phyloP scores from a whole-genome alignment of 2,113 vertebrate genomes.

The Brachyhypopomus gauderio region DNA sequence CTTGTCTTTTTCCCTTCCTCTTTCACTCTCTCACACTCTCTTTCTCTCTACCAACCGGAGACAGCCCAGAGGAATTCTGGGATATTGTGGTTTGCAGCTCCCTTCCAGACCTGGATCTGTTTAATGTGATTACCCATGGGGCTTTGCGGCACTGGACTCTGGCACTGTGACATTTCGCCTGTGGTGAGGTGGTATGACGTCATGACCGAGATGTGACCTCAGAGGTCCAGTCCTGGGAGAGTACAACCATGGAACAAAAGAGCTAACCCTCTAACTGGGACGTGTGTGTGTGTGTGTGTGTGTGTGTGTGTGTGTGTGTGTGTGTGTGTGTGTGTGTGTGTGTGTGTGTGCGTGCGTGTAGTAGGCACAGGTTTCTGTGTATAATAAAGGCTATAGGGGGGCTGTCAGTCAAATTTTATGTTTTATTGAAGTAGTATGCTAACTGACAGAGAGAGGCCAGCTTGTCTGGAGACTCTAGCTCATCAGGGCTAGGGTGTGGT shows the following conservation, averaged over 20 bases:
- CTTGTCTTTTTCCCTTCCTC: not conserved
- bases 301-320: conserved; percentile 20
- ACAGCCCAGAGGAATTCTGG: not conserved
- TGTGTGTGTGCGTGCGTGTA: conserved; percentile 19
- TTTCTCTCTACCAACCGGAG: no score
- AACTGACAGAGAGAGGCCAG: no score
- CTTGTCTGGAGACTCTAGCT: no score
- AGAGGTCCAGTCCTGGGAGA: conserved; percentile 5
- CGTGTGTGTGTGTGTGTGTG: conserved; percentile 19
- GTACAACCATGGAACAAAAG: not conserved
- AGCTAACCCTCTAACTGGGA: not conserved
- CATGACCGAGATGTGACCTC: conserved; percentile 24
- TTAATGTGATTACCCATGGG: conserved; percentile 45
- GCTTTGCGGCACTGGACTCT: not conserved
- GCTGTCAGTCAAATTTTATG: no score
- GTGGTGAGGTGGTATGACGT: not conserved
- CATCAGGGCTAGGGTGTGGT: no score
- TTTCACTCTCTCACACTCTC: not conserved
- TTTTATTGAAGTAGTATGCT: no score
- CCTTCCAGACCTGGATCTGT: conserved; percentile 24
- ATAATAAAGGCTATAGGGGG: no score
- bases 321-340: conserved; percentile 20
- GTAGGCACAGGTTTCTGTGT: no score
- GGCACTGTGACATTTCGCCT: not conserved
- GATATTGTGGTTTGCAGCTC: conserved; percentile 8